These are phyloP conservation scores for Chrysochloris asiatica DNA, from an alignment of 2,113 vertebrate genomes.

Conservation along the genomic window DNA sequence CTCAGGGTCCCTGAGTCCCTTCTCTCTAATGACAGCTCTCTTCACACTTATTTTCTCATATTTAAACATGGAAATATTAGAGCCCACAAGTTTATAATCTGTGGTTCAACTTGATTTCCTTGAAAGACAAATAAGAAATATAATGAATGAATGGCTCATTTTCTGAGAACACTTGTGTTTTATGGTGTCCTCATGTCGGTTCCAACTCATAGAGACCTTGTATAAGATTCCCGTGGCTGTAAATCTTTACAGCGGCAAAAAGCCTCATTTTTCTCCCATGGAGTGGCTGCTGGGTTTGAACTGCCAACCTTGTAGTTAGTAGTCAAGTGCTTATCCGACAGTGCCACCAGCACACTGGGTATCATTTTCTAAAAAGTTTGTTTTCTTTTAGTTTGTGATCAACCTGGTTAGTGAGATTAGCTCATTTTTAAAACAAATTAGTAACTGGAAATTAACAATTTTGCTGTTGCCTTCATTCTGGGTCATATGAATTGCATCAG, in stretches of 20 bases:
- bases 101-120: neutral
- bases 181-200: no score
- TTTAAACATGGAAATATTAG: conserved; percentile 13
- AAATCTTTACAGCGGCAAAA: no score
- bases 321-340: no score
- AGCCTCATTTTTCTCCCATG: no score
- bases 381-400: conserved; percentile 37
- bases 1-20: neutral
- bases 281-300: no score
- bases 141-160: no score
- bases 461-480: conserved; percentile 8
- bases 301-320: no score
- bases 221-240: no score
- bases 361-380: no score
- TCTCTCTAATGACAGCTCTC: neutral
- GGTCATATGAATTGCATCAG: neutral
- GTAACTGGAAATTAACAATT: neutral
- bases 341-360: no score
- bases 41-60: neutral
- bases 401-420: neutral
- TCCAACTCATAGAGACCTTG: no score
- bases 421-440: conserved; percentile 29
- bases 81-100: neutral
- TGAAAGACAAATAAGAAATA: neutral
- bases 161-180: no score